phyloP scores from a whole-genome alignment of 2,888 invertebrate genomes.

The Globia sparganii region DNA sequence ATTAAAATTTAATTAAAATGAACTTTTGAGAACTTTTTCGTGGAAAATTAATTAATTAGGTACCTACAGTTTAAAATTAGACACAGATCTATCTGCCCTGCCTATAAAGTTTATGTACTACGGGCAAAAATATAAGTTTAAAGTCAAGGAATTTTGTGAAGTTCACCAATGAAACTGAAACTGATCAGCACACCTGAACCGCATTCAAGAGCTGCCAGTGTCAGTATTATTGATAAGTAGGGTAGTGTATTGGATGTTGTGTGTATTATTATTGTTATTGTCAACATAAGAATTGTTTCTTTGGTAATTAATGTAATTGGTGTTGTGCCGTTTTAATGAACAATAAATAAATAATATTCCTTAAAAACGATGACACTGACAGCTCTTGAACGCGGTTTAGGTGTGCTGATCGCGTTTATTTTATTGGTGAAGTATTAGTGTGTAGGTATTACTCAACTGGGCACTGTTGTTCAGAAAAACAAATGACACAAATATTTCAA shows the following conservation, averaged over 20 bases:
- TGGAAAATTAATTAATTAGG: not conserved
- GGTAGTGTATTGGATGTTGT: not conserved
- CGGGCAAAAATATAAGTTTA: not conserved
- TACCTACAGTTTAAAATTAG: not conserved
- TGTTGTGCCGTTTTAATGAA: not conserved
- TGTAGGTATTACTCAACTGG: not conserved
- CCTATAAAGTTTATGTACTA: no score
- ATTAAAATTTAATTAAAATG: conserved; percentile 2
- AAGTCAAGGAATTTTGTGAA: not conserved
- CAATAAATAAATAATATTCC: not conserved
- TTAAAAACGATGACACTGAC: not conserved
- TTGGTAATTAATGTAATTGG: not conserved
- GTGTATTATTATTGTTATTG: not conserved
- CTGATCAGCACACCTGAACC: not conserved
- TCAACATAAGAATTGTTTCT: not conserved
- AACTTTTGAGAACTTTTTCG: not conserved
- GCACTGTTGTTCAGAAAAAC: not conserved
- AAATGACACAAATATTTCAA: not conserved
- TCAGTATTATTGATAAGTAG: not conserved
- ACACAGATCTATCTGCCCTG: not conserved
- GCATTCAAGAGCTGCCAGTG: not conserved
- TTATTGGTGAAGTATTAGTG: not conserved
- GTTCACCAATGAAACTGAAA: not conserved
- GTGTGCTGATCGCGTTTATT: not conserved
- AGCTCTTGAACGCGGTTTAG: not conserved